Evolutionary conservation across 2,888 invertebrate genomes (phyloP), one percentile per base, ranked within the genome.

Genomic region (Endotricha flammealis): DNA sequence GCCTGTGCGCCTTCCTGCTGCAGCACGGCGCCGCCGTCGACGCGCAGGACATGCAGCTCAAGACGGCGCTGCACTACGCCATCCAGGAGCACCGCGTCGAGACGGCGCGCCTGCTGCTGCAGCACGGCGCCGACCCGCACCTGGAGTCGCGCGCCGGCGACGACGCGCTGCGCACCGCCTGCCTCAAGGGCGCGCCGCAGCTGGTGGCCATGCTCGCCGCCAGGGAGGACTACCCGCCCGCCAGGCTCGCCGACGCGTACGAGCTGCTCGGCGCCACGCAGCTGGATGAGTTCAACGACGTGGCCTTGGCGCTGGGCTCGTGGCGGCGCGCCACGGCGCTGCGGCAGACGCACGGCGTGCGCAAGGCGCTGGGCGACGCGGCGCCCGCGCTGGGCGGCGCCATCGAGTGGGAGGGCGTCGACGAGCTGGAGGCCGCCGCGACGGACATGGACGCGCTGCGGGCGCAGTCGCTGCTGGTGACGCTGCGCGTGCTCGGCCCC

Each of bases 11-110:
- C 41, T 95, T 91, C 77, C 88, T 97, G 46, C 89, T 97, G 39
- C 78, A 90, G 53, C 91, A 92, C 67, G 95, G 95, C 30, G 96
- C 94, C 2, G 89, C 91, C 53, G 52, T 95, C 3, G 95, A 97
- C 86, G 95, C 96, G 23, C 90, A 90, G 38, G 97, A 97, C 80
- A 93, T 94, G 64, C 96, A 96, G 76, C 92, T 91, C 54, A 96
- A 96, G 85, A 94, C 96, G 43, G 96, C 96, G 37, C 88, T 97
- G 58, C 97, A 97, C 87, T 97, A 97, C 86, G 95, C 97, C n/a
- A 94, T 96, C 55, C 70, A 66, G 60, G 70, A 94, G 75, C 92
- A 93, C 64, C 90, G 90, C 57, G 88, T 93, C 54, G 95, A 95
- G 75, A 95, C 96, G 2, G 95, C 94, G 29, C 92, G 92, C 56